phyloP scores from a whole-genome alignment of 2,113 vertebrate genomes.

The Alethe diademata region DNA sequence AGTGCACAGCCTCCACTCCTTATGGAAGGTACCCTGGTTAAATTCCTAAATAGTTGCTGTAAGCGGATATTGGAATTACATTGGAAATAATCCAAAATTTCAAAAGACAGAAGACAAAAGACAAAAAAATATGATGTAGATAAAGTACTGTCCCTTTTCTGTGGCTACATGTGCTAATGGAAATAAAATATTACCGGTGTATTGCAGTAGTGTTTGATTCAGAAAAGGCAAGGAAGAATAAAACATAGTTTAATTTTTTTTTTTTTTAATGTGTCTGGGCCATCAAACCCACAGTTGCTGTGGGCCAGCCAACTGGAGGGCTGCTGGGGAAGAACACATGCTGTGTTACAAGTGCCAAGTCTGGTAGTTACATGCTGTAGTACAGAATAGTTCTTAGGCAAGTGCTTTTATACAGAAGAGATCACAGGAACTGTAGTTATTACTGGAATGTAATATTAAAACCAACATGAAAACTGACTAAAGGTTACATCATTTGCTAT shows the following conservation, averaged over 20 bases:
- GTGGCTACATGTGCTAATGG: not conserved
- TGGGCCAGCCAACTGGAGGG: not conserved
- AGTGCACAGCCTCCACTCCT: not conserved
- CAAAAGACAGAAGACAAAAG: not conserved
- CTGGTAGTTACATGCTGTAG: not conserved
- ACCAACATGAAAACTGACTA: not conserved
- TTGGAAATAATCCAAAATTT: not conserved
- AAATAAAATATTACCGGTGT: not conserved
- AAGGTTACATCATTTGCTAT: not conserved
- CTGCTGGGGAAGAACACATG: not conserved
- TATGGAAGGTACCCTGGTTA: not conserved
- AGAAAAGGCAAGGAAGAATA: not conserved
- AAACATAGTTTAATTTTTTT: not conserved
- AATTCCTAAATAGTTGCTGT: not conserved
- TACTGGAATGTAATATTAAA: conserved; percentile 3
- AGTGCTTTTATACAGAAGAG: not conserved
- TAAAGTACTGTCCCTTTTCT: not conserved
- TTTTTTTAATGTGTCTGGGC: not conserved
- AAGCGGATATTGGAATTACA: not conserved
- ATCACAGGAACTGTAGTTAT: not conserved
- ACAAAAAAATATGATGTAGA: not conserved
- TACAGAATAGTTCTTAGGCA: not conserved
- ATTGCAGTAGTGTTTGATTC: not conserved
- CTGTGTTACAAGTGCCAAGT: not conserved
- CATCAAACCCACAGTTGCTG: not conserved